Conservation (phyloP, 1,140 invertebrate species). For the Heliconius himera region DNA sequence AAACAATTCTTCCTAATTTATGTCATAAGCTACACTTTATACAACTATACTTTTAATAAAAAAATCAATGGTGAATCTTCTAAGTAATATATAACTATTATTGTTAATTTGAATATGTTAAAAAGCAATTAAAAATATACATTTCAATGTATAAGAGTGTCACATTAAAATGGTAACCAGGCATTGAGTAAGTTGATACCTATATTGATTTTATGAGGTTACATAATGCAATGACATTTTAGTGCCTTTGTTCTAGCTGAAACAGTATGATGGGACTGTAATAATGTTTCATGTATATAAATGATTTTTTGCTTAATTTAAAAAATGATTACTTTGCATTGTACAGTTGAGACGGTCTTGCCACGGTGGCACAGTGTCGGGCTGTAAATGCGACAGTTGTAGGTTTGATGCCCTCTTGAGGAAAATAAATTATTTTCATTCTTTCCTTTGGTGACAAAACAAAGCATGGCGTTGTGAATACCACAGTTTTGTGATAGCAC, state of each 20-base stretch:
- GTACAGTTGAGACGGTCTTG: too few relatives aligned
- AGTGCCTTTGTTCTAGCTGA: constrained; percentile 4
- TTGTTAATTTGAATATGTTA: not conserved
- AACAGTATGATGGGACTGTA: not conserved
- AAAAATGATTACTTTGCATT: not conserved
- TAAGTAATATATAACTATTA: not conserved
- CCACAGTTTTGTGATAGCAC: too few relatives aligned
- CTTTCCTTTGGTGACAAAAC: too few relatives aligned
- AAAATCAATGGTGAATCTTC: not conserved
- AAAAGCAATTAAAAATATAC: not conserved
- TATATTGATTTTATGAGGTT: constrained; percentile 46
- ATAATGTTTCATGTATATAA: not conserved
- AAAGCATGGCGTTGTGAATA: too few relatives aligned
- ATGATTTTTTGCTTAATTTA: not conserved
- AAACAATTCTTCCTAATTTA: too few relatives aligned
- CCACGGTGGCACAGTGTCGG: too few relatives aligned
- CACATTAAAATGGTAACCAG: not conserved
- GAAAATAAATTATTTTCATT: too few relatives aligned
- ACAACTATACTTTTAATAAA: not conserved
- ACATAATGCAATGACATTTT: constrained; percentile 31
- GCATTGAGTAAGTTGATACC: not conserved
- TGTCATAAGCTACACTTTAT: not conserved
- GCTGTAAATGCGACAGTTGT: too few relatives aligned
- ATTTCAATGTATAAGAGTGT: not conserved
- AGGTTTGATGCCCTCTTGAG: too few relatives aligned